phyloP scores from a whole-genome alignment of 2,888 invertebrate species.

The Nasonovia ribisnigri region DNA sequence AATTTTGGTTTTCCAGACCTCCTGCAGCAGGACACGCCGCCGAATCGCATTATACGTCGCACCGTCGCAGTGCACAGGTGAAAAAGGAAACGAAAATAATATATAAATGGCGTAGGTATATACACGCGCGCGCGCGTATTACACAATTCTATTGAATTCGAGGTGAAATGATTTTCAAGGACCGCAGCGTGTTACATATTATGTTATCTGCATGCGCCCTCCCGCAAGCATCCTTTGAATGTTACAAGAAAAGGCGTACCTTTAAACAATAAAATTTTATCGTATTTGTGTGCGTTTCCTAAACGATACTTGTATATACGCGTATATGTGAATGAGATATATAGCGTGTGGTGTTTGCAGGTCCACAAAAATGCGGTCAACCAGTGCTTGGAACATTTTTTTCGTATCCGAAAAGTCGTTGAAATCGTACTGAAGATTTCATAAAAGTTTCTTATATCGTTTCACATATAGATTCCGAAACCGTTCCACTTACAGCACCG shows the following conservation, averaged over 20 bases:
- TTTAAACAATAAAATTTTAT: neutral
- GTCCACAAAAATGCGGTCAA: neutral
- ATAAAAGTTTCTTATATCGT: neutral
- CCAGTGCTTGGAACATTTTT: too few relatives aligned
- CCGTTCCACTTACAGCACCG: too few relatives aligned
- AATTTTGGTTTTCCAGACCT: constrained; percentile 32
- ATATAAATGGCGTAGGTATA: neutral
- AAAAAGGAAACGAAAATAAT: neutral
- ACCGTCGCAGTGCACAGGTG: neutral
- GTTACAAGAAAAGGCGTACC: neutral
- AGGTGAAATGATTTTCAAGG: constrained; percentile 16
- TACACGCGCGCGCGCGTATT: neutral
- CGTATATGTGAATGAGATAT: neutral
- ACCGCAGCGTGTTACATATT: constrained; percentile 8
- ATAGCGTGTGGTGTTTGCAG: neutral
- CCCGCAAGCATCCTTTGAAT: neutral
- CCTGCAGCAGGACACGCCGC: constrained; percentile 40
- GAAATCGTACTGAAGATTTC: neutral
- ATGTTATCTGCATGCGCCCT: neutral
- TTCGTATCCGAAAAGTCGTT: neutral
- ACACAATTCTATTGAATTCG: constrained; percentile 10
- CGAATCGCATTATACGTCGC: neutral
- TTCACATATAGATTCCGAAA: neutral
- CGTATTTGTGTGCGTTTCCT: neutral
- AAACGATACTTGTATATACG: neutral